Evolutionary conservation across 2,888 invertebrate genomes (phyloP), one percentile per base, ranked within the genome.

Genomic region (Lasioglossum marginatum): DNA sequence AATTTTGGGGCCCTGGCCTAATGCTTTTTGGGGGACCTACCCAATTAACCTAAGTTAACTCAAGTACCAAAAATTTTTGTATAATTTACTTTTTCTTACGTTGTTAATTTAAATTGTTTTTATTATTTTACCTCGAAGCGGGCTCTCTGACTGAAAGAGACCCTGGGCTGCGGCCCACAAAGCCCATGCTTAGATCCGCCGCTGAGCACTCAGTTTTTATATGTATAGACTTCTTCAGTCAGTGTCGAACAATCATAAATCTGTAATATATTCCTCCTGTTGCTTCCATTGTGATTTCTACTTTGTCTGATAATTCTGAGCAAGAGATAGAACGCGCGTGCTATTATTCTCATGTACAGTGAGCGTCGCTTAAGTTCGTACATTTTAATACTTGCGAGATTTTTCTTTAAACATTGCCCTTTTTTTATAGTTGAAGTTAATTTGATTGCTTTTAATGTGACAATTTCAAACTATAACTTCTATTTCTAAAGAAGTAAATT

Each of bases 131-230:
- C 16, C 16, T 45, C 45, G 4, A 45, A 45, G 4, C 12, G 43
- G 43, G 12, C 3, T 12, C 2, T 43, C 3, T 12, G 3, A 43
- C 12, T 3, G 43, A 2, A 43, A 12, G 16, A 16, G 45, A 4
- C 45, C 45, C 14, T 16, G 16, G 4, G 45, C 45, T 4, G 14
- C 45, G 4, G 45, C 45, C 14, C 45, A 4, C 4, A 16, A 45
- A 45, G 45, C 14, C 16, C 16, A 45, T 45, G 45, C 16, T 16
- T 45, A 45, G 45, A 16, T 45, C 16, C 45, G 45, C 45, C 16
- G 45, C 45, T 45, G 45, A 45, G 16, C 45, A 45, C 45, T 45
- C 16, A 48, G 37, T 72, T 72, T 72, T 66, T 82, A n/a, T 31
- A 2, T 8, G 37, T 10, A 37, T 8, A 66, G 23, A 37, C 23